These are phyloP conservation scores for Drosophila niveifrons DNA, from an alignment of 2,888 invertebrate species.

Conservation along the genomic window DNA sequence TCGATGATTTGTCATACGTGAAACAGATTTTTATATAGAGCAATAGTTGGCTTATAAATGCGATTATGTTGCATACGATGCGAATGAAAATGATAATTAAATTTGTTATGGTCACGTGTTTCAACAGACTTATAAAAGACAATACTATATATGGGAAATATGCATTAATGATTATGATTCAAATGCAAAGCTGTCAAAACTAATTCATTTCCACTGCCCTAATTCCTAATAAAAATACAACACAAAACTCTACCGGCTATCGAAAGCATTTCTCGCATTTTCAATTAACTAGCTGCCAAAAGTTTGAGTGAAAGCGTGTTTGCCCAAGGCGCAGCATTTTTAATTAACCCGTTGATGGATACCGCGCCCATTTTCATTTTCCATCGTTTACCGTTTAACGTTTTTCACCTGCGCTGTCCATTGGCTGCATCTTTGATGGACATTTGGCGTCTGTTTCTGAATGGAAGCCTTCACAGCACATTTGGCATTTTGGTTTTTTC, in stretches of 20 bases:
- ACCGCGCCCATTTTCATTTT: conserved; percentile 37
- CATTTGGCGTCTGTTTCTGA: conserved; percentile 74
- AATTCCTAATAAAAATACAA: conserved; percentile 12
- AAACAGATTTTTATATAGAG: conserved; percentile 36
- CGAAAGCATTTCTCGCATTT: conserved; percentile 27
- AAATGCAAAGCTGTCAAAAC: conserved; percentile 18
- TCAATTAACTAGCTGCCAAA: conserved; percentile 72
- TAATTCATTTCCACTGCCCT: conserved; percentile 11
- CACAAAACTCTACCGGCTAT: background rate
- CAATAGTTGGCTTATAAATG: conserved; percentile 51
- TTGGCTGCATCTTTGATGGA: conserved; percentile 76
- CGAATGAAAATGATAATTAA: conserved; percentile 84
- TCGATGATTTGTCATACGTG: conserved; percentile 31
- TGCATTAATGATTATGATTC: conserved; percentile 34
- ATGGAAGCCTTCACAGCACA: conserved; percentile 50
- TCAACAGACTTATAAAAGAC: conserved; percentile 65
- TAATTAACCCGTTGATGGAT: conserved; percentile 64
- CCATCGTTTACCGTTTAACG: conserved; percentile 26
- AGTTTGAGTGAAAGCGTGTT: conserved; percentile 63
- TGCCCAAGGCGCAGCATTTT: conserved; percentile 62
- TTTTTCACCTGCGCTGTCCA: conserved; percentile 42
- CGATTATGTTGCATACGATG: conserved; percentile 58
- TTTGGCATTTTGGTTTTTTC: conserved; percentile 44
- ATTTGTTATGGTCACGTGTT: conserved; percentile 86
- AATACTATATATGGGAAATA: conserved; percentile 38